phyloP scores from a whole-genome alignment of 2,797 vertebrate species.

The Lepilemur ruficaudatus region DNA sequence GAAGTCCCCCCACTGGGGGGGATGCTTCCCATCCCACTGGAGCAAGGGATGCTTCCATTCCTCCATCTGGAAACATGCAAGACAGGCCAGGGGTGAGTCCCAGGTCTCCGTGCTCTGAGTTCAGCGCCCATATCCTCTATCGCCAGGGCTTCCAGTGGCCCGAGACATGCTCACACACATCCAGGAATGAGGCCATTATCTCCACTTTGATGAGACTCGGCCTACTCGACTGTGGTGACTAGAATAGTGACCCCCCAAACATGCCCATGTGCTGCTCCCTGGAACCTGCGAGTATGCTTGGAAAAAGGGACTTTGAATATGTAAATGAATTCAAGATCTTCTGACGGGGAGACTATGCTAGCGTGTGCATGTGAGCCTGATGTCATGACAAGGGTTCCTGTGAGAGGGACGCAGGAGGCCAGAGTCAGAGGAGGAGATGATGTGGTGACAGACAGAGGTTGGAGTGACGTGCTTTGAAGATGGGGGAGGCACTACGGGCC shows the following conservation, averaged over 20 bases:
- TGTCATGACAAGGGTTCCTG: neutral
- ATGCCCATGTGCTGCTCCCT: neutral
- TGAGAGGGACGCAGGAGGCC: neutral
- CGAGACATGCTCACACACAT: neutral
- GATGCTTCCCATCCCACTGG: too few species aligned
- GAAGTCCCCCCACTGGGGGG: neutral
- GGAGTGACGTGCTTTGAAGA: neutral
- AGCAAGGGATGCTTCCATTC: neutral
- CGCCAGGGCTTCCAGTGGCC: neutral
- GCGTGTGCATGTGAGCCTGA: neutral
- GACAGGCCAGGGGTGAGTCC: too few species aligned
- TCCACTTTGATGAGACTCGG: fast-evolving
- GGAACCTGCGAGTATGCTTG: too few species aligned
- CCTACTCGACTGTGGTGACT: neutral
- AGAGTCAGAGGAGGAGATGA: neutral
- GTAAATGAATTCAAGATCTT: neutral
- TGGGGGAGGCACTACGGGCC: too few species aligned
- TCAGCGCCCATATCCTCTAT: neutral
- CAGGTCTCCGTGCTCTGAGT: neutral
- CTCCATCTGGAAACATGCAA: neutral
- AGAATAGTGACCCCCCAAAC: neutral
- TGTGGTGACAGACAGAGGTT: neutral
- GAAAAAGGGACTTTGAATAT: neutral
- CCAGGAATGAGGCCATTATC: neutral
- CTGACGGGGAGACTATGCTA: neutral